These are phyloP conservation scores for Meloe dianella DNA, from an alignment of 2,888 invertebrate species.

Conservation along the genomic window DNA sequence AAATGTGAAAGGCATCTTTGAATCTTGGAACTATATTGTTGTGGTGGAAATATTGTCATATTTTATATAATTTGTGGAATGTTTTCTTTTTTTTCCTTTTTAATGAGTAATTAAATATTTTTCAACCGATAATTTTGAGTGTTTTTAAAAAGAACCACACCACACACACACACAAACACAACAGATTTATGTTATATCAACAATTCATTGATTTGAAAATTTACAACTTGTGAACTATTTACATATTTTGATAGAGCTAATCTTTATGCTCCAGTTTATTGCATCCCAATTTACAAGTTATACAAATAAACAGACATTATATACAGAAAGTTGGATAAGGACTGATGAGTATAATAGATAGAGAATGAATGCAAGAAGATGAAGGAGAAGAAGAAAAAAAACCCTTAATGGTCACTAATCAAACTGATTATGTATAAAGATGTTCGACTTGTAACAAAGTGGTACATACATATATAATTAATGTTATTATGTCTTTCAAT, in stretches of 20 bases:
- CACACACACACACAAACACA: background rate
- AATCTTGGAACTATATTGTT: constrained; percentile 3
- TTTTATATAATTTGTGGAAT: background rate
- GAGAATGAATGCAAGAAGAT: no score
- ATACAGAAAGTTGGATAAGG: background rate
- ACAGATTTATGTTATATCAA: background rate
- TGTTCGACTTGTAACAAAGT: constrained; percentile 26
- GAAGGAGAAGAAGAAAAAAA: no score
- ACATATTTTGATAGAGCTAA: constrained; percentile 33
- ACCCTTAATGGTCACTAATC: constrained; percentile 24
- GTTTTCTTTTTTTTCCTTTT: background rate
- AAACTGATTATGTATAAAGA: constrained; percentile 29
- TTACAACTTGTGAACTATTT: constrained; percentile 30
- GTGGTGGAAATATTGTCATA: constrained; percentile 1
- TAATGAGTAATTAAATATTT: no score
- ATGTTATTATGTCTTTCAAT: constrained; percentile 32
- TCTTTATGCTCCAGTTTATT: constrained; percentile 31
- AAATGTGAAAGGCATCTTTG: background rate
- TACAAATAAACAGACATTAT: background rate
- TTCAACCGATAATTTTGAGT: no score
- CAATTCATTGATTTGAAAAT: constrained; percentile 26
- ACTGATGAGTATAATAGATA: no score
- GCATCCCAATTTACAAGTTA: constrained; percentile 7
- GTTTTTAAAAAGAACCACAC: background rate
- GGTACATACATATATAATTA: constrained; percentile 33